Percentiles rank a stretch among this genome's conserved stretches.
These are phyloP conservation scores for Mola mola DNA, from an alignment of 2,113 vertebrate genomes.

Conservation along the genomic window DNA sequence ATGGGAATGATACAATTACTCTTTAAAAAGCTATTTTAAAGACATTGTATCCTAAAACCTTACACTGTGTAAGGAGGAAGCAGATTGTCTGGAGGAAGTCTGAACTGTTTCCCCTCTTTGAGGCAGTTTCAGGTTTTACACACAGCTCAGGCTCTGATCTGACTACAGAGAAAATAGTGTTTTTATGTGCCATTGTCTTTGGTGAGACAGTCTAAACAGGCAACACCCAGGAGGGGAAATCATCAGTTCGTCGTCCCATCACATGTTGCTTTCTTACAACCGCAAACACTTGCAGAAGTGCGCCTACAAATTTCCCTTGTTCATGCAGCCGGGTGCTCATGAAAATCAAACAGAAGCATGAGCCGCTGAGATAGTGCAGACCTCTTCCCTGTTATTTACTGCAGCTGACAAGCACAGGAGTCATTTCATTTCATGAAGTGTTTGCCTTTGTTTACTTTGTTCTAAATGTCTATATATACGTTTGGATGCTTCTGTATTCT, in stretches of 20 bases:
- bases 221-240: slow-evolving; percentile 4
- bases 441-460: slow-evolving; percentile 9
- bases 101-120: slow-evolving; percentile 43
- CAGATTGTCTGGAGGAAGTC: slow-evolving; percentile 40
- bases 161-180: slow-evolving; percentile 37
- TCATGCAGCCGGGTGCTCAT: slow-evolving; percentile 9
- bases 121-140: slow-evolving; percentile 31
- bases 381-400: slow-evolving; percentile 19
- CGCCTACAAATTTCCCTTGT: slow-evolving; percentile 9
- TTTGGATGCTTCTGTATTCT: no score
- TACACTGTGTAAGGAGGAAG: slow-evolving; percentile 33
- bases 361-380: slow-evolving; percentile 15
- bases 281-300: slow-evolving; percentile 8
- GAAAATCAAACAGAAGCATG: slow-evolving; percentile 22
- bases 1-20: no score
- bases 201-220: slow-evolving; percentile 20
- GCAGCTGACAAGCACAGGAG: slow-evolving; percentile 25
- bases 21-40: no score
- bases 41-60: no score
- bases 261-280: slow-evolving; percentile 12
- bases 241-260: no score
- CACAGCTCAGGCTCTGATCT: slow-evolving; percentile 14
- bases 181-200: background rate
- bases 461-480: no score
- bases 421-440: background rate